Evolutionary conservation across 2,797 vertebrate genomes (phyloP).

Genomic region (Siniperca undulata): DNA sequence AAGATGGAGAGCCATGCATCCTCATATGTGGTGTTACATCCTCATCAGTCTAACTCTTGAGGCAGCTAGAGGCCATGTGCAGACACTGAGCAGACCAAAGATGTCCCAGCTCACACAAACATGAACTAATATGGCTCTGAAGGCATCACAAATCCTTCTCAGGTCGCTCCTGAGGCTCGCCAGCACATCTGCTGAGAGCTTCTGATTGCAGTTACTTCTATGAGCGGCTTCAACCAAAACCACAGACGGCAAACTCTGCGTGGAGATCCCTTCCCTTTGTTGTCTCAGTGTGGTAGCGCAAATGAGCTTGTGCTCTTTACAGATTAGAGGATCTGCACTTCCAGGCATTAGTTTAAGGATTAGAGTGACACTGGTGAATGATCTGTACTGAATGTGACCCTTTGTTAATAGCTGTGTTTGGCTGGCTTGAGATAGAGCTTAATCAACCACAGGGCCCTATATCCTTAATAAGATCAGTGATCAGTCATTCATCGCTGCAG

Average conservation of each 20-base stretch:
- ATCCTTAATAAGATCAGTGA: slow-evolving; percentile 33
- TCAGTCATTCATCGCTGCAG: slow-evolving; percentile 18
- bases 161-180: slow-evolving; percentile 33
- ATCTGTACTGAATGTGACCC: slow-evolving; percentile 42
- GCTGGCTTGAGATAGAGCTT: slow-evolving; percentile 9
- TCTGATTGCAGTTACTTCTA: slow-evolving; percentile 14
- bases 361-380: slow-evolving; percentile 36
- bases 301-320: slow-evolving; percentile 58
- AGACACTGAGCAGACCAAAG: slow-evolving; percentile 73
- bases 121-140: slow-evolving; percentile 84
- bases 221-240: slow-evolving; percentile 17
- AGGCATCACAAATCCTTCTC: slow-evolving; percentile 48
- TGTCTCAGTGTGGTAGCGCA: slow-evolving; percentile 46
- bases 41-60: slow-evolving; percentile 32
- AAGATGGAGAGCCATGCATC: not conserved
- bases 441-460: slow-evolving; percentile 11
- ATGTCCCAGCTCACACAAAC: slow-evolving; percentile 78
- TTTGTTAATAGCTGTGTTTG: slow-evolving; percentile 46
- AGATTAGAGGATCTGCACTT: slow-evolving; percentile 61
- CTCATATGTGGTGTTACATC: slow-evolving; percentile 21
- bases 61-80: slow-evolving; percentile 31
- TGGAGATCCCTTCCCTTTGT: slow-evolving; percentile 36
- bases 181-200: slow-evolving; percentile 43
- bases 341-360: slow-evolving; percentile 48
- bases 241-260: not conserved